phyloP scores from a whole-genome alignment of 2,888 invertebrate genomes.

The Baccha elongata region DNA sequence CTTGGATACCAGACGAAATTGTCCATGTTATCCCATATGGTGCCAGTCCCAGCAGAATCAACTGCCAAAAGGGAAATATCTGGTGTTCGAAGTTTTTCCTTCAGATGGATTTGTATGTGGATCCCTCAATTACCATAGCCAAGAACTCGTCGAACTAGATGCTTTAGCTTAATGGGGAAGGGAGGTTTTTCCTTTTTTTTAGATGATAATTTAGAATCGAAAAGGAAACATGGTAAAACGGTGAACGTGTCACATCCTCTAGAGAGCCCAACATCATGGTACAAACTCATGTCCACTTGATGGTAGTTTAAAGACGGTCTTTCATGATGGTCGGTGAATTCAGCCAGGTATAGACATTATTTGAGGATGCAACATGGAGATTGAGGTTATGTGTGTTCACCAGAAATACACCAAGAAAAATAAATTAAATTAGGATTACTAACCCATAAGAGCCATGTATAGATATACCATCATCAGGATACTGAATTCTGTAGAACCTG shows the following conservation, averaged over 20 bases:
- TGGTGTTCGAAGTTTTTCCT: conserved; percentile 66
- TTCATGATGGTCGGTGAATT: conserved; percentile 39
- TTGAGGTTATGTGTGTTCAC: conserved; percentile 24
- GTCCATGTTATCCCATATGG: conserved; percentile 73
- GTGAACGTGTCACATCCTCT: conserved; percentile 56
- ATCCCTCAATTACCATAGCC: conserved; percentile 71
- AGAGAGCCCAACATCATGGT: conserved; percentile 33
- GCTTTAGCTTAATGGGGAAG: background rate
- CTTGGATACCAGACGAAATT: conserved; percentile 70
- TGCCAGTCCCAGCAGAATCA: conserved; percentile 72
- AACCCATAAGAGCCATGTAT: conserved; percentile 39
- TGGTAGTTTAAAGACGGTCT: conserved; percentile 72
- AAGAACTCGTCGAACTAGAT: conserved; percentile 28
- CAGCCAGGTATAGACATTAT: conserved; percentile 36
- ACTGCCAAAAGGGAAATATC: conserved; percentile 72
- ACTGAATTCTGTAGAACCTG: background rate
- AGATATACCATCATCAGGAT: conserved; percentile 4
- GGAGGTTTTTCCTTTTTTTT: conserved; percentile 14
- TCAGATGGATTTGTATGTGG: conserved; percentile 43
- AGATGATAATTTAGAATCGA: conserved; percentile 55
- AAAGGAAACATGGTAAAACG: conserved; percentile 55
- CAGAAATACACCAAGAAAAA: conserved; percentile 64
- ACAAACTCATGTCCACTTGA: conserved; percentile 68
- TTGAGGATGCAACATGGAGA: background rate
- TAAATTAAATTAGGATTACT: conserved; percentile 72